Conservation (phyloP, 37 sponge, comb jelly and placozoan species). For the Theonella swinhoei region DNA sequence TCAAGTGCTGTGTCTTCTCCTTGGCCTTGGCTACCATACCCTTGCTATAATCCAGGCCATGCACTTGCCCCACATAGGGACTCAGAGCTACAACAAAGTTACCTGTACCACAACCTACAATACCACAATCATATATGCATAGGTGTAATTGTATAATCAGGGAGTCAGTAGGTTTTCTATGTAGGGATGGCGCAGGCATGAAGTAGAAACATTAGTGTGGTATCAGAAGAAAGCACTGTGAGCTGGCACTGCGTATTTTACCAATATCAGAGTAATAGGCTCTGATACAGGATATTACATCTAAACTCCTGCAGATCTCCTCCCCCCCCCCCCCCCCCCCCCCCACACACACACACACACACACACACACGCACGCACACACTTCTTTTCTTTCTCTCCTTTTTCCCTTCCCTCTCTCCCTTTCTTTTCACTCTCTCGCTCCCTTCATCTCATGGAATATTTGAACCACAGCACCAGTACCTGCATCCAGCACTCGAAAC, state of each 20-base stretch:
- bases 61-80: slow-evolving; percentile 18
- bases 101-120: slow-evolving; percentile 44
- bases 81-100: slow-evolving; percentile 44
- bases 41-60: slow-evolving; percentile 22
- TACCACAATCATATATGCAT: background rate
- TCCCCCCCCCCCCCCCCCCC: background rate
- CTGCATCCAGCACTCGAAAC: slow-evolving; percentile 24
- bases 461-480: background rate
- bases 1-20: slow-evolving; percentile 5
- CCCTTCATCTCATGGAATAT: background rate
- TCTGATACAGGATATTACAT: background rate
- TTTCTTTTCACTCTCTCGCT: background rate
- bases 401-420: too few species aligned
- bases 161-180: too few species aligned
- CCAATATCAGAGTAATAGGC: background rate
- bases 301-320: background rate
- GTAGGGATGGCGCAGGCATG: too few species aligned
- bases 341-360: background rate
- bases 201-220: too few species aligned
- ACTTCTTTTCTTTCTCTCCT: too few species aligned
- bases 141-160: too few species aligned
- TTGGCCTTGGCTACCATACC: slow-evolving; percentile 32
- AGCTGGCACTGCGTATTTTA: background rate
- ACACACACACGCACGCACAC: background rate
- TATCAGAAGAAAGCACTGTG: too few species aligned